These are phyloP conservation scores for Hemiprocne comata DNA, from an alignment of 2,113 vertebrate species.

Conservation along the genomic window DNA sequence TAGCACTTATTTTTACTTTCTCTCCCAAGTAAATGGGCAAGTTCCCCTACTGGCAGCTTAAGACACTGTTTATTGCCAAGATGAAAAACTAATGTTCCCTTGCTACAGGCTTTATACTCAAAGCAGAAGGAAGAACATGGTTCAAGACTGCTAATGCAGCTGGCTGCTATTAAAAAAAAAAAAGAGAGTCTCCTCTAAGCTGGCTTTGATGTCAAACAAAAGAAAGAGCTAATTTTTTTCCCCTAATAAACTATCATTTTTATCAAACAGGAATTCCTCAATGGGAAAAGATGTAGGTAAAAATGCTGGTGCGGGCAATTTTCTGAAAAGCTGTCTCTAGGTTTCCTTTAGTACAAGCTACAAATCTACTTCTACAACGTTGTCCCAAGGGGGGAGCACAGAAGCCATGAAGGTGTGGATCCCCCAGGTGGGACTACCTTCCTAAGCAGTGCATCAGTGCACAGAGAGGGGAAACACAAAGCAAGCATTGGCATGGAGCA, in stretches of 20 bases:
- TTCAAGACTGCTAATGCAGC: slow-evolving; percentile 36
- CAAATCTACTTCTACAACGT: not conserved
- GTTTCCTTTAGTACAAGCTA: not conserved
- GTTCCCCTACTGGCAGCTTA: slow-evolving; percentile 17
- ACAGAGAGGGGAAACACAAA: not conserved
- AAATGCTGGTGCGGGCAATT: not conserved
- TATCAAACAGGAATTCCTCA: not conserved
- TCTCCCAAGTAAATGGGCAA: slow-evolving; percentile 23
- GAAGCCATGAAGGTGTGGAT: not conserved
- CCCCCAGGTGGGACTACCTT: not conserved
- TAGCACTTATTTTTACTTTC: slow-evolving; percentile 37
- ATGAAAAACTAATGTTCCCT: not conserved
- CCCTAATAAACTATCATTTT: not conserved
- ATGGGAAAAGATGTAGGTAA: not conserved
- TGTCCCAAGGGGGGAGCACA: not conserved
- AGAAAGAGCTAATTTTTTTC: slow-evolving; percentile 24
- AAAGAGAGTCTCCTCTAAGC: not conserved
- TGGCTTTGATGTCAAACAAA: slow-evolving; percentile 34
- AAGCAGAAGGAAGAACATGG: slow-evolving; percentile 40
- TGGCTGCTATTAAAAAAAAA: not conserved
- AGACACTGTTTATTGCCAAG: slow-evolving; percentile 12
- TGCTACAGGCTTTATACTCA: slow-evolving; percentile 35
- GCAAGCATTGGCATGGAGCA: not conserved
- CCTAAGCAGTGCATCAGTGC: not conserved
- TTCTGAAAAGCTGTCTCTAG: not conserved